Evolutionary conservation across 2,797 vertebrate genomes (phyloP).

Genomic region (Cheirogaleus major): DNA sequence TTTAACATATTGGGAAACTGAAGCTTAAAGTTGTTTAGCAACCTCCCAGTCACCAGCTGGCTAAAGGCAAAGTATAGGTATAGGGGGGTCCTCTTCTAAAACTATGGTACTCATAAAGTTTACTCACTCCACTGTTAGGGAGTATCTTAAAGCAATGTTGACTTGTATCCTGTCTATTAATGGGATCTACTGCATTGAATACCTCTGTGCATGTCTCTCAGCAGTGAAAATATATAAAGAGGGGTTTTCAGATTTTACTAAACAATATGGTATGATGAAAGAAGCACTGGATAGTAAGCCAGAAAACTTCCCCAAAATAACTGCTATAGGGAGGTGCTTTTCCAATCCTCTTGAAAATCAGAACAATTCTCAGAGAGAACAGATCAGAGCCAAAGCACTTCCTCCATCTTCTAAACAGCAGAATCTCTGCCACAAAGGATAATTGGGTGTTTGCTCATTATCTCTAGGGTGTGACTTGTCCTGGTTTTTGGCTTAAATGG

Average conservation of each 20-base stretch:
- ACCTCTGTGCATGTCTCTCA: background rate
- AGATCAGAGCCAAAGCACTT: background rate
- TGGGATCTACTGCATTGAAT: background rate
- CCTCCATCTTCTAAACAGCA: slow-evolving; percentile 5
- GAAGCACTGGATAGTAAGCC: background rate
- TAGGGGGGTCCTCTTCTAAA: background rate
- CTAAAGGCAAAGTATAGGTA: background rate
- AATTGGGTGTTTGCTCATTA: slow-evolving; percentile 20
- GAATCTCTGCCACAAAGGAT: slow-evolving; percentile 27
- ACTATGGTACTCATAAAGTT: background rate
- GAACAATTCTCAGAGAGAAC: background rate
- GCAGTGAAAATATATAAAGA: background rate
- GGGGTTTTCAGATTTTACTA: background rate
- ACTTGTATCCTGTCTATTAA: background rate
- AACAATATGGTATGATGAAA: background rate
- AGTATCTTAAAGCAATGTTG: background rate
- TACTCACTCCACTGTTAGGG: background rate
- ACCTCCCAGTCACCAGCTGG: background rate
- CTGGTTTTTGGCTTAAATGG: background rate
- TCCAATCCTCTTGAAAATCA: slow-evolving; percentile 33
- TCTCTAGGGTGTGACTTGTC: background rate
- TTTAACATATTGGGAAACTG: background rate
- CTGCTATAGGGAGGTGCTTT: background rate
- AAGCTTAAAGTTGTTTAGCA: background rate
- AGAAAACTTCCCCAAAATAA: slow-evolving; percentile 33